Evolutionary conservation across 1,140 invertebrate species (phyloP).

Genomic region (Eupristina koningsbergeri): DNA sequence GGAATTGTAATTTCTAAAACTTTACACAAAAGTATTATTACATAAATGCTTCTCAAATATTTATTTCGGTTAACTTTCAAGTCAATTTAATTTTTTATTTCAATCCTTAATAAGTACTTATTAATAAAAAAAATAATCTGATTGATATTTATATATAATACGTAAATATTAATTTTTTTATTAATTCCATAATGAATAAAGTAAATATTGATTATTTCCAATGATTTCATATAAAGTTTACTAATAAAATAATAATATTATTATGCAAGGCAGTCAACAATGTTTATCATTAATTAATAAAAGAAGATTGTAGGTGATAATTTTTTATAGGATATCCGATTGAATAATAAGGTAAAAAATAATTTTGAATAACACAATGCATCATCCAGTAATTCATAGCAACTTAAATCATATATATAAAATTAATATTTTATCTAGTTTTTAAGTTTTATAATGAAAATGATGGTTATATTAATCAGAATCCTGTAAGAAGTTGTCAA

Average conservation of each 20-base stretch:
- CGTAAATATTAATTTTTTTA: no score
- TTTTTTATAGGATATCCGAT: neutral
- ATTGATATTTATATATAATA: no score
- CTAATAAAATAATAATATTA: neutral
- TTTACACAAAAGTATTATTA: no score
- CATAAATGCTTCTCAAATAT: no score
- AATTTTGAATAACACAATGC: neutral
- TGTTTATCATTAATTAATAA: slow-evolving; percentile 20
- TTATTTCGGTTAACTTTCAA: no score
- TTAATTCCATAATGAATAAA: no score
- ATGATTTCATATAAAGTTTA: neutral
- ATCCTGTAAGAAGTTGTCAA: neutral
- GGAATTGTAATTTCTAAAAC: no score
- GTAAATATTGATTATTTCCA: no score
- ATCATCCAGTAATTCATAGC: neutral
- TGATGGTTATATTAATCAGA: neutral
- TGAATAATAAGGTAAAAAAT: slow-evolving; percentile 19
- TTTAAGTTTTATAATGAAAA: neutral
- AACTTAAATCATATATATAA: neutral
- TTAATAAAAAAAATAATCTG: no score
- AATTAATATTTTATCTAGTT: neutral
- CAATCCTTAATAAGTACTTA: no score
- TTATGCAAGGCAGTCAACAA: neutral
- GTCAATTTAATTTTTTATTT: no score
- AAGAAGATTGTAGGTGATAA: neutral